A percentile compares a stretch with the other conserved stretches of the same genome.
phyloP scores from a whole-genome alignment of 2,797 vertebrate genomes.

The Acanthurus lineatus region DNA sequence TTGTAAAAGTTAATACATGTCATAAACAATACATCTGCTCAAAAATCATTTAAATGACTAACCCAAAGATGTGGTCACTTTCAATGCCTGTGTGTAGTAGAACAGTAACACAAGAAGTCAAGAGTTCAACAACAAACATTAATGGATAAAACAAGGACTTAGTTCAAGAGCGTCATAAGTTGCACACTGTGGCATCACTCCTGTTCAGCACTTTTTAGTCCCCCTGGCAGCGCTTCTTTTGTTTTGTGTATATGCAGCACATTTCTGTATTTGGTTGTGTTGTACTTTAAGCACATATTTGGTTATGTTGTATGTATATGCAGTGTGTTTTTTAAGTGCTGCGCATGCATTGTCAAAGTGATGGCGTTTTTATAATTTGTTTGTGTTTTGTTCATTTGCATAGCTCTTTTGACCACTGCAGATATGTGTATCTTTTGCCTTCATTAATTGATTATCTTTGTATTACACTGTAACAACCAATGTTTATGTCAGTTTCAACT shows the following conservation, averaged over 20 bases:
- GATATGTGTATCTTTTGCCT: conserved; percentile 15
- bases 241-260: not conserved
- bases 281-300: not conserved
- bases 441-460: conserved; percentile 41
- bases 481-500: not conserved
- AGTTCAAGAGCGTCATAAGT: too few relatives aligned
- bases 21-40: not conserved
- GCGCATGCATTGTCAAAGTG: not conserved
- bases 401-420: not conserved
- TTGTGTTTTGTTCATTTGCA: not conserved
- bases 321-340: not conserved
- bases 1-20: not conserved
- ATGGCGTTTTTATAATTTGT: not conserved
- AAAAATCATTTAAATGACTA: not conserved
- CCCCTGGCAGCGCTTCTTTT: not conserved
- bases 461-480: not conserved
- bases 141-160: too few relatives aligned
- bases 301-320: not conserved
- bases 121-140: too few relatives aligned
- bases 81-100: too few relatives aligned
- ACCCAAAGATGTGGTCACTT: too few relatives aligned
- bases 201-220: not conserved
- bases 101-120: too few relatives aligned
- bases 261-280: not conserved
- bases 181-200: too few relatives aligned